Evolutionary conservation across 2,888 invertebrate species (phyloP).

Genomic region (Drosophila nr. perissopoda): DNA sequence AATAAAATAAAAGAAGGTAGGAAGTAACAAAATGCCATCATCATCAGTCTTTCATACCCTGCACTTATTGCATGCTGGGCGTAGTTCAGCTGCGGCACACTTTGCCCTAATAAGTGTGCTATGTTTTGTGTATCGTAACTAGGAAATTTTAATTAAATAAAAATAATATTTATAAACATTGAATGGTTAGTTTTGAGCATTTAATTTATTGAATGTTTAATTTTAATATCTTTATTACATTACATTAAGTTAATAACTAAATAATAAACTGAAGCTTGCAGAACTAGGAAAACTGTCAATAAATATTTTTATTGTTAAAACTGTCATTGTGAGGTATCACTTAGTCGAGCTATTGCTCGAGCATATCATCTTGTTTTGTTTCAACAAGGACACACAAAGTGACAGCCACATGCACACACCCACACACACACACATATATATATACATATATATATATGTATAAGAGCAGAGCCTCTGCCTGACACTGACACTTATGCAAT

Average conservation of each 20-base stretch:
- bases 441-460: slow-evolving; percentile 16
- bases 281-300: background rate
- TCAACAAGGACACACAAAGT: slow-evolving; percentile 66
- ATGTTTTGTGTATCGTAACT: background rate
- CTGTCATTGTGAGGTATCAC: slow-evolving; percentile 7
- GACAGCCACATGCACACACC: slow-evolving; percentile 42
- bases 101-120: background rate
- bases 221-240: background rate
- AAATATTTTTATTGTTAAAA: background rate
- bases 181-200: background rate
- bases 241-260: background rate
- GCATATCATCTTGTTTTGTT: slow-evolving; percentile 46
- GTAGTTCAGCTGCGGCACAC: background rate
- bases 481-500: slow-evolving; percentile 76
- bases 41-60: slow-evolving; percentile 68
- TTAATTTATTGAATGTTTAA: background rate
- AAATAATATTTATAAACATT: background rate
- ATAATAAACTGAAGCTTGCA: background rate
- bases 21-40: slow-evolving; percentile 74
- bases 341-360: slow-evolving; percentile 2
- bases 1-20: slow-evolving; percentile 45
- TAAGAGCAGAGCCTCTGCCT: slow-evolving; percentile 39
- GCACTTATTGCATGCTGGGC: background rate
- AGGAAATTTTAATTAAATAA: background rate
- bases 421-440: slow-evolving; percentile 24